Percentiles rank a stretch among this genome's conserved stretches.
Evolutionary conservation across 1,140 invertebrate genomes (phyloP).

Genomic region (Drosophila nigrodunni): DNA sequence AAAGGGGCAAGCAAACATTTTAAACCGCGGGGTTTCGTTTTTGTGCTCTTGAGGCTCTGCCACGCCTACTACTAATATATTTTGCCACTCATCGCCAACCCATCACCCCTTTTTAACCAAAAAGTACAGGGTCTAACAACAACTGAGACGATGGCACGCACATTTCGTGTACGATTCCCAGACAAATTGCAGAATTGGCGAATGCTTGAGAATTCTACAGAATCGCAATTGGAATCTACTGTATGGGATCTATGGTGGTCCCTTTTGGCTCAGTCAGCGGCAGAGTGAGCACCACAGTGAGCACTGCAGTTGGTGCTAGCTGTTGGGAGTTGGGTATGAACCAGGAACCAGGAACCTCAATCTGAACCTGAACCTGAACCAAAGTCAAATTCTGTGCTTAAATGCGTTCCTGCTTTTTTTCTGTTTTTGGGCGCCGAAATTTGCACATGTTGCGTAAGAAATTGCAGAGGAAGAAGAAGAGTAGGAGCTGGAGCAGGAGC

Average conservation of each 20-base stretch:
- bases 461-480: no score
- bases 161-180: slow-evolving; percentile 79
- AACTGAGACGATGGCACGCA: slow-evolving; percentile 65
- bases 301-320: neutral
- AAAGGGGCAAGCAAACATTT: no score
- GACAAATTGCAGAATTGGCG: slow-evolving; percentile 79
- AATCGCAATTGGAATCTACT: slow-evolving; percentile 65
- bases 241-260: slow-evolving; percentile 62
- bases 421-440: slow-evolving; percentile 53
- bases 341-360: no score
- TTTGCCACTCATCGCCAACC: no score
- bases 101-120: no score
- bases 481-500: no score
- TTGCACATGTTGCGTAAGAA: slow-evolving; percentile 46
- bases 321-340: neutral
- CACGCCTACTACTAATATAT: no score
- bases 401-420: slow-evolving; percentile 13
- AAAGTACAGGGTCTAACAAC: slow-evolving; percentile 4
- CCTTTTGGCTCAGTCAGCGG: slow-evolving; percentile 19
- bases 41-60: no score
- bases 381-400: neutral
- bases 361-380: no score
- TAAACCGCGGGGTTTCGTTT: no score
- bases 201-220: slow-evolving; percentile 72
- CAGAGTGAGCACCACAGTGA: neutral